These are phyloP conservation scores for Poeciliopsis presidionis DNA, from an alignment of 2,797 vertebrate genomes.

Conservation along the genomic window DNA sequence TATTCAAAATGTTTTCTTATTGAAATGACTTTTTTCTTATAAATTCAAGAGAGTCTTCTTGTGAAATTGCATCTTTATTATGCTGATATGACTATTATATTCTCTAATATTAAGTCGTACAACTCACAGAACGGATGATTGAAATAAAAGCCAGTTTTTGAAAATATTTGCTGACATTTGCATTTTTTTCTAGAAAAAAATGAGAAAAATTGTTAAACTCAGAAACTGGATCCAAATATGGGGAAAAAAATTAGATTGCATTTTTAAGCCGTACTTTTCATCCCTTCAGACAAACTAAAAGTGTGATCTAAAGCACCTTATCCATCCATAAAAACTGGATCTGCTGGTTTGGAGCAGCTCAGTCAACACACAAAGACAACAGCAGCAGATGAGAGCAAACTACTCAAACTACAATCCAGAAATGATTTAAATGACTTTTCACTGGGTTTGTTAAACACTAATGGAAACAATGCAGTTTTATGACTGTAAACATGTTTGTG, in stretches of 20 bases:
- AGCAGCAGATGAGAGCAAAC: not conserved
- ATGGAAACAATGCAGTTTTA: not conserved
- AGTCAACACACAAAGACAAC: conserved; percentile 19
- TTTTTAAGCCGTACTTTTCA: not conserved
- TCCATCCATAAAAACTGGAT: conserved; percentile 32
- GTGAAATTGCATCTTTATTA: too few species aligned
- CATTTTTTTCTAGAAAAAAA: too few species aligned
- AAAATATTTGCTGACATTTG: too few species aligned
- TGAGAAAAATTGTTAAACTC: too few species aligned
- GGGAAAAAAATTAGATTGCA: conserved; percentile 5
- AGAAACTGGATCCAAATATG: too few species aligned
- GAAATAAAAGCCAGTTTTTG: too few species aligned
- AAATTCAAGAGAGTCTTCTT: too few species aligned
- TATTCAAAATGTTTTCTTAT: too few species aligned
- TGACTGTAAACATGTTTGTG: not conserved
- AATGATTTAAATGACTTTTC: not conserved
- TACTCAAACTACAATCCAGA: not conserved
- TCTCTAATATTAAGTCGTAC: too few species aligned
- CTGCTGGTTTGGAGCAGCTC: conserved; percentile 14
- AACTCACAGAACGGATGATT: too few species aligned
- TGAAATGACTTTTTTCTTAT: conserved; percentile 28
- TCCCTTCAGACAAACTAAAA: not conserved
- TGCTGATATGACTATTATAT: too few species aligned
- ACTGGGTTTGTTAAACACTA: not conserved
- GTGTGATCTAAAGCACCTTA: not conserved